Evolutionary conservation across 2,113 vertebrate genomes (phyloP).

Genomic region (Cheilinus undulatus): DNA sequence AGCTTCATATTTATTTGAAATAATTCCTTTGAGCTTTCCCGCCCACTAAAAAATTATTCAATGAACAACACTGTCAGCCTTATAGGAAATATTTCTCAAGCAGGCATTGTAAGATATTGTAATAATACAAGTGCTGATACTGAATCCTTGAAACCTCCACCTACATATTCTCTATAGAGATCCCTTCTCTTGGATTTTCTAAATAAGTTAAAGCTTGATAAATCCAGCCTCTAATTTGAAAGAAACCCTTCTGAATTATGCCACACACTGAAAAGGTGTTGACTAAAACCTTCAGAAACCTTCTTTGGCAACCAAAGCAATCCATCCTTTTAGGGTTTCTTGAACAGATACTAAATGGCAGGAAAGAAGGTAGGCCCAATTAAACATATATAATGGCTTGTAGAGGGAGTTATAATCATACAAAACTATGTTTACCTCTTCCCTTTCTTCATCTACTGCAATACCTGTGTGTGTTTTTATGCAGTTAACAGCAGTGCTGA

Average conservation of each 20-base stretch:
- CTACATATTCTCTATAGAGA: neutral
- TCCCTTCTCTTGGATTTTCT: constrained; percentile 1
- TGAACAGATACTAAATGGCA: constrained; percentile 8
- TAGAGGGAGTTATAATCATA: neutral
- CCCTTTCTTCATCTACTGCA: neutral
- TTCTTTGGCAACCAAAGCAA: constrained; percentile 43
- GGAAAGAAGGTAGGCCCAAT: constrained; percentile 17
- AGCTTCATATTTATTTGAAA: too few relatives aligned
- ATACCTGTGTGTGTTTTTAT: constrained; percentile 3
- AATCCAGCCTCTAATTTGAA: constrained; percentile 19
- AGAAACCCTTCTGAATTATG: constrained; percentile 8
- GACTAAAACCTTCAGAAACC: constrained; percentile 31
- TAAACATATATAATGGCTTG: neutral
- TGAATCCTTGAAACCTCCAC: constrained; percentile 4
- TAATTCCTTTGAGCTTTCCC: too few relatives aligned
- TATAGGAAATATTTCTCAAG: neutral
- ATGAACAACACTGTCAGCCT: neutral
- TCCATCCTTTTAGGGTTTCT: constrained; percentile 7
- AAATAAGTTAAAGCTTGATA: constrained; percentile 4
- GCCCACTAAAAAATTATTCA: too few relatives aligned
- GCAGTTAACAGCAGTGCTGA: constrained; percentile 59
- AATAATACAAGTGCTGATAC: neutral
- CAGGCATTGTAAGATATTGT: neutral
- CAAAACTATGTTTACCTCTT: constrained; percentile 1
- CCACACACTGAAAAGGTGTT: constrained; percentile 1